Evolutionary conservation across 2,113 vertebrate species (phyloP).

Genomic region (Thunnus thynnus): DNA sequence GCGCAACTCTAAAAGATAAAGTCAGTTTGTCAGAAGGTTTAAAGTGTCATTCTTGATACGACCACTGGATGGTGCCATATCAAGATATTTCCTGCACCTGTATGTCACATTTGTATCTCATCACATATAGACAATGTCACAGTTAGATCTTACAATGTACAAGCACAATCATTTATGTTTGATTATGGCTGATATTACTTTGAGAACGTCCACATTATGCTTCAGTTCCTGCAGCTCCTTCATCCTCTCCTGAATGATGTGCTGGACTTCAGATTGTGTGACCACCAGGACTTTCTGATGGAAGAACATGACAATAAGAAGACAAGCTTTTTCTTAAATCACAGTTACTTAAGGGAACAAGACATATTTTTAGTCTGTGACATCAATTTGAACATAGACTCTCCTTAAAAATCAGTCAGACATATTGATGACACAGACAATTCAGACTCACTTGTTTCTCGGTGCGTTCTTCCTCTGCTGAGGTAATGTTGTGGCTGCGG

Average conservation of each 20-base stretch:
- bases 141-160: background rate
- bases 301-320: background rate
- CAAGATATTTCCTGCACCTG: background rate
- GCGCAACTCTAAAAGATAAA: slow-evolving; percentile 72
- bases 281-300: slow-evolving; percentile 82
- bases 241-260: slow-evolving; percentile 84
- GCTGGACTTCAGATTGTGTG: slow-evolving; percentile 84
- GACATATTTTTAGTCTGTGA: background rate
- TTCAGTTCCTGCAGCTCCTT: slow-evolving; percentile 87
- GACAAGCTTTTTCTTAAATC: background rate
- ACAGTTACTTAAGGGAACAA: background rate
- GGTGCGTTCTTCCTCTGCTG: slow-evolving; percentile 84
- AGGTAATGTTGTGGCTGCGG: slow-evolving; percentile 83
- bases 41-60: background rate
- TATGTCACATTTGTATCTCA: background rate
- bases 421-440: background rate
- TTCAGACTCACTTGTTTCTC: slow-evolving; percentile 82
- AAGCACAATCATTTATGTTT: background rate
- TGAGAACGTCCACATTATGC: slow-evolving; percentile 84
- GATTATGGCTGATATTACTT: slow-evolving; percentile 69
- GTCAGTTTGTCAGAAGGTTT: slow-evolving; percentile 5
- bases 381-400: background rate
- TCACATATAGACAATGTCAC: background rate
- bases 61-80: background rate
- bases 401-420: background rate